Evolutionary conservation across 2,113 vertebrate species (phyloP).

Genomic region (Coryphaenoides rupestris): DNA sequence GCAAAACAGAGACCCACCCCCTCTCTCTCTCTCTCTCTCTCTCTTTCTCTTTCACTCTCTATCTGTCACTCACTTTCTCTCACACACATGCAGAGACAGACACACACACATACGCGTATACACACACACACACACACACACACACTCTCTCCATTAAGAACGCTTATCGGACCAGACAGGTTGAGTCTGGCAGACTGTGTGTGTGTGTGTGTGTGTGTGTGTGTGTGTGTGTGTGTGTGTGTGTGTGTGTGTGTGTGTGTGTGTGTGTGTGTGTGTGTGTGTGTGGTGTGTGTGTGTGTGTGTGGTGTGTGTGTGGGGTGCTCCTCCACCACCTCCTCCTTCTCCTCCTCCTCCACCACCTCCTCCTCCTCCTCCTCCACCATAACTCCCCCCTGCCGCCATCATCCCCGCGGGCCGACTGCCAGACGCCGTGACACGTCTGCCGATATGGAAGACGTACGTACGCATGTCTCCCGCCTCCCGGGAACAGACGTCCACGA

Average conservation of each 20-base stretch:
- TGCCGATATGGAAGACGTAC: background rate
- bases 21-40: too few species aligned
- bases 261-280: too few species aligned
- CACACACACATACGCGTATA: background rate
- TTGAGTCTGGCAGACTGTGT: background rate
- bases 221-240: slow-evolving; percentile 1
- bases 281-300: too few species aligned
- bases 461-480: background rate
- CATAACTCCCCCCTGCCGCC: slow-evolving; percentile 15
- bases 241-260: too few species aligned
- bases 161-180: too few species aligned
- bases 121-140: background rate
- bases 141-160: background rate
- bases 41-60: too few species aligned
- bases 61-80: too few species aligned
- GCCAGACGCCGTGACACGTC: slow-evolving; percentile 10
- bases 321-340: background rate
- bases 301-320: background rate
- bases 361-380: background rate
- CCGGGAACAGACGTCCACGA: background rate
- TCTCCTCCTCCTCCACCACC: background rate
- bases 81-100: background rate
- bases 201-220: slow-evolving; percentile 4
- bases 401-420: slow-evolving; percentile 4
- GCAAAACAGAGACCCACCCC: too few species aligned